Percentiles rank a stretch among this genome's conserved stretches.
Evolutionary conservation across 2,888 invertebrate genomes (phyloP).

Genomic region (Hesperia comma): DNA sequence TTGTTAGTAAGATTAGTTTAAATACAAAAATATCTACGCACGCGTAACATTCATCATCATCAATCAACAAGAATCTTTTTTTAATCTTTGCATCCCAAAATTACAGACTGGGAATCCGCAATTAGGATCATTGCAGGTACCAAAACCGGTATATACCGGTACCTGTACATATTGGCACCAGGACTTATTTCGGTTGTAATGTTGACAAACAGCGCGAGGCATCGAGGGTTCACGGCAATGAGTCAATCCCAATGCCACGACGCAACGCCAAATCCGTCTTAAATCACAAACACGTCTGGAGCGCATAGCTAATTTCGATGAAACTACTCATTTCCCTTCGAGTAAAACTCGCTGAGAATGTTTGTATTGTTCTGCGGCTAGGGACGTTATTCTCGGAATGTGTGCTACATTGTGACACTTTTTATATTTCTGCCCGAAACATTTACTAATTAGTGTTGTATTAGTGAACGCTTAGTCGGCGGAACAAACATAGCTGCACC

Average conservation of each 20-base stretch:
- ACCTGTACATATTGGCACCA: not conserved
- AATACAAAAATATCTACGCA: too few species aligned
- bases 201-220: constrained; percentile 28
- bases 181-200: constrained; percentile 21
- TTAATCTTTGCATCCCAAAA: too few species aligned
- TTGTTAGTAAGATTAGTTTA: too few species aligned
- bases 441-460: constrained; percentile 12
- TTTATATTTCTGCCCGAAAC: constrained; percentile 12
- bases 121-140: constrained; percentile 4
- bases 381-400: constrained; percentile 15
- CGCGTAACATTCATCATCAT: too few species aligned
- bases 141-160: too few species aligned
- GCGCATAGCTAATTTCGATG: constrained; percentile 11
- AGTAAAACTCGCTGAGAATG: constrained; percentile 3
- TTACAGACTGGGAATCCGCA: not conserved
- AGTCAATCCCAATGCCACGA: constrained; percentile 35
- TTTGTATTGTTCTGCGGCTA: not conserved
- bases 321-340: constrained; percentile 22
- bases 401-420: constrained; percentile 19
- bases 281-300: constrained; percentile 20
- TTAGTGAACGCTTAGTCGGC: not conserved
- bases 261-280: constrained; percentile 7
- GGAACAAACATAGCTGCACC: not conserved
- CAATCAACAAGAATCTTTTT: too few species aligned
- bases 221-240: constrained; percentile 22